A percentile compares a stretch with the other conserved stretches of the same genome.
Conservation (phyloP, 2,888 invertebrate genomes). For the Dascillus cervinus region DNA sequence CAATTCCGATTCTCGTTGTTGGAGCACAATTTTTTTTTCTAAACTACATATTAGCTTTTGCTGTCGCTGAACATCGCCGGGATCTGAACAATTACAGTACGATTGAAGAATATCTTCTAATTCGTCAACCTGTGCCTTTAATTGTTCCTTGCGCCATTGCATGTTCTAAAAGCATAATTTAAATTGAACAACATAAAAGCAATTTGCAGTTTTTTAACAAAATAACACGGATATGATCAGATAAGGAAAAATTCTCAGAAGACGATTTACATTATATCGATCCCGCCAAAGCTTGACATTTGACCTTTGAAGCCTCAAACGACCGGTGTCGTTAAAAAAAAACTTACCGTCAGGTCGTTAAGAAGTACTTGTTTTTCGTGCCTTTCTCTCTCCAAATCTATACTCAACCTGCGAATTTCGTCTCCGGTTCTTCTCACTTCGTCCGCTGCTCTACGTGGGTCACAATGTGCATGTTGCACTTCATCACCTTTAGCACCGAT, state of each 20-base stretch:
- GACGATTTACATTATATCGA: too few relatives aligned
- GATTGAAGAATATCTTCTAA: slow-evolving; percentile 7
- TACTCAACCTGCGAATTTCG: slow-evolving; percentile 6
- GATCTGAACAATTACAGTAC: slow-evolving; percentile 1
- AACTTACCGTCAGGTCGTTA: too few relatives aligned
- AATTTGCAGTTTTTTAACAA: too few relatives aligned
- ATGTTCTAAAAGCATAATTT: too few relatives aligned
- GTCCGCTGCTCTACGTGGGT: slow-evolving; percentile 1
- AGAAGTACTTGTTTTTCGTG: too few relatives aligned
- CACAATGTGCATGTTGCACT: neutral
- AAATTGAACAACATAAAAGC: too few relatives aligned
- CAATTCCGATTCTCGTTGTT: slow-evolving; percentile 1
- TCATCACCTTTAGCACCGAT: slow-evolving; percentile 1
- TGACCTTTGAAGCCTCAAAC: too few relatives aligned
- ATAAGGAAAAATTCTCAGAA: too few relatives aligned
- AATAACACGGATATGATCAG: too few relatives aligned
- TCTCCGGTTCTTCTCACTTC: slow-evolving; percentile 4
- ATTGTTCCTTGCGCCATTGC: slow-evolving; percentile 6
- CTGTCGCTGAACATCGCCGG: neutral
- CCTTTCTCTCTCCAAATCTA: slow-evolving; percentile 7
- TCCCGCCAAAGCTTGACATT: too few relatives aligned
- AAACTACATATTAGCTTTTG: neutral
- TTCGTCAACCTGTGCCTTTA: slow-evolving; percentile 6
- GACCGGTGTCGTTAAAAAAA: too few relatives aligned
- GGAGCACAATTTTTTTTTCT: slow-evolving; percentile 1